Evolutionary conservation across 2,888 invertebrate genomes (phyloP).

Genomic region (Caenorhabditis sp.): DNA sequence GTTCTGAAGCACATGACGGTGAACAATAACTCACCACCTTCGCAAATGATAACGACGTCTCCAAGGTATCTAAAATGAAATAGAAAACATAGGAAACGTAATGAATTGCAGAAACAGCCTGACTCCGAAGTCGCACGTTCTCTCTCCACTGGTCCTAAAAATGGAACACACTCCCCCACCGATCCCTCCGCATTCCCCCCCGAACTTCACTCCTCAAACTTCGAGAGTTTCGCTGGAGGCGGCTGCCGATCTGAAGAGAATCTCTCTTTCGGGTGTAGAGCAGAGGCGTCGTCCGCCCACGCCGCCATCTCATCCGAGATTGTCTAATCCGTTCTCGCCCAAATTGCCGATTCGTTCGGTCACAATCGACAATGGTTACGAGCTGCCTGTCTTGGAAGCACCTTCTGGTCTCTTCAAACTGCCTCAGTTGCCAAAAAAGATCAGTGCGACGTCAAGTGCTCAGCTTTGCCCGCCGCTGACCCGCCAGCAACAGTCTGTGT

Average conservation of each 20-base stretch:
- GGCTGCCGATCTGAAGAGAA: slow-evolving; percentile 17
- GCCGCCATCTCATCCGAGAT: slow-evolving; percentile 34
- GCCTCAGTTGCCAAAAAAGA: slow-evolving; percentile 37
- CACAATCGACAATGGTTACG: slow-evolving; percentile 32
- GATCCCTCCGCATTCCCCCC: slow-evolving; percentile 38
- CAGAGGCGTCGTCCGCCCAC: slow-evolving; percentile 35
- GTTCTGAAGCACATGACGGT: slow-evolving; percentile 24
- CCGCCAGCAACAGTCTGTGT: slow-evolving; percentile 19
- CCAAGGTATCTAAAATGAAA: slow-evolving; percentile 1
- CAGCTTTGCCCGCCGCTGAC: slow-evolving; percentile 12
- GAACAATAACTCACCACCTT: slow-evolving; percentile 52
- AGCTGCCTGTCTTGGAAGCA: not conserved
- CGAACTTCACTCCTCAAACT: slow-evolving; percentile 30
- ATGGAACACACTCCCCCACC: slow-evolving; percentile 33
- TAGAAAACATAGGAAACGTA: no score
- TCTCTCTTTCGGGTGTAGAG: not conserved
- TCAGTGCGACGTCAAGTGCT: not conserved
- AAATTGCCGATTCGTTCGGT: slow-evolving; percentile 37
- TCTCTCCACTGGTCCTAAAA: slow-evolving; percentile 31
- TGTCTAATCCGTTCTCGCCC: slow-evolving; percentile 46
- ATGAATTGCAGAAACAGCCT: slow-evolving; percentile 13
- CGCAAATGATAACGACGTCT: slow-evolving; percentile 19
- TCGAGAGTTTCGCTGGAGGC: slow-evolving; percentile 3
- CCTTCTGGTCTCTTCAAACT: slow-evolving; percentile 30
- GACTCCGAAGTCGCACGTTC: slow-evolving; percentile 18